A percentile compares a stretch with the other conserved stretches of the same genome.
Evolutionary conservation across 2,888 invertebrate species (phyloP).

Genomic region (Pinctada fucata): DNA sequence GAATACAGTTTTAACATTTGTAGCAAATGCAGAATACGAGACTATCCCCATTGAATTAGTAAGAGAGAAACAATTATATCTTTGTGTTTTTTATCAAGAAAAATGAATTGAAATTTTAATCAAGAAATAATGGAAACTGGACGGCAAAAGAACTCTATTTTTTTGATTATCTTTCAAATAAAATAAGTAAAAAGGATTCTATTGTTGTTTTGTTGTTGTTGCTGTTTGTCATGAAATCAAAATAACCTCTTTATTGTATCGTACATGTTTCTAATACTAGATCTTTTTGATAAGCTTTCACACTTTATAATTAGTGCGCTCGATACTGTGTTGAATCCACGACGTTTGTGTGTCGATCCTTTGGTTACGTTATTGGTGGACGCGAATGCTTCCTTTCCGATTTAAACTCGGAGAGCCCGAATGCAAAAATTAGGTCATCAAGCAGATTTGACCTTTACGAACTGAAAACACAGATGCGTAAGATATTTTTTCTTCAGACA

Average conservation of each 20-base stretch:
- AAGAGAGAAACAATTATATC: constrained; percentile 5
- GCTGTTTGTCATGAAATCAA: too few species aligned
- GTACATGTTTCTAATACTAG: too few species aligned
- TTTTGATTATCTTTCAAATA: too few species aligned
- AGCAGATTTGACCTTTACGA: constrained; percentile 76
- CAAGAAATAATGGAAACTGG: too few species aligned
- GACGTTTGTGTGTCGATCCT: constrained; percentile 81
- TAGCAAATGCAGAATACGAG: constrained; percentile 43
- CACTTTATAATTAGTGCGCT: constrained; percentile 78
- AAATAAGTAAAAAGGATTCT: too few species aligned
- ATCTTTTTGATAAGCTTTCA: too few species aligned
- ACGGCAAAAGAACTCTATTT: too few species aligned
- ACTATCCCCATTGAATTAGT: constrained; percentile 55
- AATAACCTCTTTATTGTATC: too few species aligned
- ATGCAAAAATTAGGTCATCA: not conserved
- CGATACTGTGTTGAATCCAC: constrained; percentile 79
- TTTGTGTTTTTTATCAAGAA: too few species aligned
- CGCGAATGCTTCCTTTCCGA: constrained; percentile 81
- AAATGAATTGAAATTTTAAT: too few species aligned
- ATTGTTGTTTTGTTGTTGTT: too few species aligned
- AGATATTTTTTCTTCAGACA: constrained; percentile 65
- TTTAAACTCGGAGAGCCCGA: constrained; percentile 78
- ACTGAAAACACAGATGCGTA: constrained; percentile 78
- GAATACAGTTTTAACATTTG: not conserved
- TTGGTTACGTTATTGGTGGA: constrained; percentile 80